Evolutionary conservation across 2,113 vertebrate genomes (phyloP).

Genomic region (Neomonachus schauinslandi): DNA sequence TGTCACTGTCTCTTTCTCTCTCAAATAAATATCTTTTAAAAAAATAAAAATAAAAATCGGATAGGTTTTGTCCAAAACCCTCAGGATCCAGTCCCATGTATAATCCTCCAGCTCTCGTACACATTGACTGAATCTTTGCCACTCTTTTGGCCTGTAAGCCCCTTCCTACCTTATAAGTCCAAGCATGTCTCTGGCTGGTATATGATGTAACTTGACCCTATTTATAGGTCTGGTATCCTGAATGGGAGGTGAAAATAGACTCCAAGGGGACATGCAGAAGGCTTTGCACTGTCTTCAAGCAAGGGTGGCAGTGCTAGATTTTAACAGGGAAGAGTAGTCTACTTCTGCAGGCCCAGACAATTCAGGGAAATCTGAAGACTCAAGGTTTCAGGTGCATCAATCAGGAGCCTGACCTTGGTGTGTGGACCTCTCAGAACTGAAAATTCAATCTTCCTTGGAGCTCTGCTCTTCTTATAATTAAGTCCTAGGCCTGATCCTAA

Average conservation of each 20-base stretch:
- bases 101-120: not conserved
- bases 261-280: not conserved
- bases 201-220: not conserved
- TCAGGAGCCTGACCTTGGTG: not conserved
- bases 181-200: not conserved
- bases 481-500: not conserved
- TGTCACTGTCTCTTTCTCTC: too few relatives aligned
- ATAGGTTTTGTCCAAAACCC: not conserved
- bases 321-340: not conserved
- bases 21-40: too few relatives aligned
- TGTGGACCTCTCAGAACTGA: not conserved
- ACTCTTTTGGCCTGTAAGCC: not conserved
- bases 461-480: constrained; percentile 3
- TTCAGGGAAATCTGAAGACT: not conserved
- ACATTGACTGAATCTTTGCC: not conserved
- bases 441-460: not conserved
- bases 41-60: not conserved
- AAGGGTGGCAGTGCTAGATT: not conserved
- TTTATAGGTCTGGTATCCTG: not conserved
- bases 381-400: not conserved
- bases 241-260: not conserved
- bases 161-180: not conserved
- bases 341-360: not conserved
- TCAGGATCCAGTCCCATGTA: not conserved
- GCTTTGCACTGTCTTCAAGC: not conserved